A percentile compares a stretch with the other conserved stretches of the same genome.
Evolutionary conservation across 2,888 invertebrate genomes (phyloP).

Genomic region (Pheosia gnoma): DNA sequence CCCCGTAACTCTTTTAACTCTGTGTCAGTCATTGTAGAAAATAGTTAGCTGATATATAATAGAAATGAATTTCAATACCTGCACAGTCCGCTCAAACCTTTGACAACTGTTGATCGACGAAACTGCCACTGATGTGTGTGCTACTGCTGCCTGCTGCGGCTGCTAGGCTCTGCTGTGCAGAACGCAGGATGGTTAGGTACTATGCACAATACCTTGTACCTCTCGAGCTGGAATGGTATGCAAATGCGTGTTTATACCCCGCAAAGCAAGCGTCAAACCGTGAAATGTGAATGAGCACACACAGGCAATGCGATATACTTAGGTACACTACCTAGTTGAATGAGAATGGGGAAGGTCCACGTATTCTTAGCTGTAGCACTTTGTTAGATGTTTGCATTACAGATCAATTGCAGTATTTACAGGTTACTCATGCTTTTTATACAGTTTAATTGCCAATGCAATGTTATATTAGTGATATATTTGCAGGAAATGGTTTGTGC

Average conservation of each 20-base stretch:
- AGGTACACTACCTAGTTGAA: too few relatives aligned
- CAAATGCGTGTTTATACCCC: neutral
- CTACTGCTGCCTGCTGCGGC: neutral
- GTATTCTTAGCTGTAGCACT: too few relatives aligned
- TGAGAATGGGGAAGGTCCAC: too few relatives aligned
- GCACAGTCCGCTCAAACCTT: conserved; percentile 1
- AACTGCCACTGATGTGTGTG: neutral
- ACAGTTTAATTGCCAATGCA: neutral
- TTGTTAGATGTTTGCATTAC: too few relatives aligned
- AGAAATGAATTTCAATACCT: neutral
- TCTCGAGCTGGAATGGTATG: neutral
- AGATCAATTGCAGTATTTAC: too few relatives aligned
- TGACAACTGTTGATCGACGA: neutral
- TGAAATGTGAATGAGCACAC: neutral
- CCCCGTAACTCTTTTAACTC: conserved; percentile 1
- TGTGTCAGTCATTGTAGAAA: conserved; percentile 4
- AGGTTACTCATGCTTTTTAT: too few relatives aligned
- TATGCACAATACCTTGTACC: neutral
- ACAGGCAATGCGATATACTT: too few relatives aligned
- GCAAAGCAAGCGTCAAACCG: neutral
- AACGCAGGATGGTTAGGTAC: neutral
- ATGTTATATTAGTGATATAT: too few relatives aligned
- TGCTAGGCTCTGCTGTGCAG: neutral
- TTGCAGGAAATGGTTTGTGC: too few relatives aligned
- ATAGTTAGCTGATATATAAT: neutral